Conservation (phyloP, 2,113 vertebrate genomes). For the Lynx canadensis region DNA sequence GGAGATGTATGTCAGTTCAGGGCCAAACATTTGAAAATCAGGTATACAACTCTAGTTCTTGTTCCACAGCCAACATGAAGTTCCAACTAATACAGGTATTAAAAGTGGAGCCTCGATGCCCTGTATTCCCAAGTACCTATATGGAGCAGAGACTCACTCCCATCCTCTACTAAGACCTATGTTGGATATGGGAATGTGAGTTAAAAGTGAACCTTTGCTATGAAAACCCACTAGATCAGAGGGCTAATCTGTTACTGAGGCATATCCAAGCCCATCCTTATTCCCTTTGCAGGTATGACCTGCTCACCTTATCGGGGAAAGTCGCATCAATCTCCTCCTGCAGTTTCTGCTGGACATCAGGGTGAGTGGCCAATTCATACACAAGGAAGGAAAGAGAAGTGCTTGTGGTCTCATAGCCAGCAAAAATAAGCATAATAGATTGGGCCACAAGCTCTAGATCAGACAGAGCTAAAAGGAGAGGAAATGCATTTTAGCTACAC, state of each 20-base stretch:
- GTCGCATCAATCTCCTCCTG: constrained; percentile 58
- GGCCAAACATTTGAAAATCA: background rate
- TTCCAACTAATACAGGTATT: background rate
- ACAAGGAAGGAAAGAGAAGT: constrained; percentile 16
- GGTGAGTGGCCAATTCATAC: constrained; percentile 49
- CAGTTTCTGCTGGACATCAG: constrained; percentile 60
- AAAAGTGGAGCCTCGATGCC: background rate
- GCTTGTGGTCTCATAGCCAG: constrained; percentile 66
- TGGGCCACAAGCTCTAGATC: constrained; percentile 60
- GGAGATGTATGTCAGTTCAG: background rate
- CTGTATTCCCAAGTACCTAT: too few relatives aligned
- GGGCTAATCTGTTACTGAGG: background rate
- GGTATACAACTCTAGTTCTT: background rate
- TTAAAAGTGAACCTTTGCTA: background rate
- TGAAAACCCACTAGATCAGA: background rate
- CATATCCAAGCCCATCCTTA: background rate
- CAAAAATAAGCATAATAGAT: constrained; percentile 55
- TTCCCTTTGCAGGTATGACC: background rate
- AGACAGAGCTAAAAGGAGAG: constrained; percentile 46
- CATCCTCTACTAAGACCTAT: too few relatives aligned
- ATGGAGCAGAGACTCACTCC: too few relatives aligned
- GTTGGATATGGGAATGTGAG: background rate
- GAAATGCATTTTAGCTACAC: background rate
- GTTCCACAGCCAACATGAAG: background rate
- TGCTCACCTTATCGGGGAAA: constrained; percentile 58